Base-by-base conservation (phyloP, 2,888 invertebrate species). In the Eudemis profundana region DNA sequence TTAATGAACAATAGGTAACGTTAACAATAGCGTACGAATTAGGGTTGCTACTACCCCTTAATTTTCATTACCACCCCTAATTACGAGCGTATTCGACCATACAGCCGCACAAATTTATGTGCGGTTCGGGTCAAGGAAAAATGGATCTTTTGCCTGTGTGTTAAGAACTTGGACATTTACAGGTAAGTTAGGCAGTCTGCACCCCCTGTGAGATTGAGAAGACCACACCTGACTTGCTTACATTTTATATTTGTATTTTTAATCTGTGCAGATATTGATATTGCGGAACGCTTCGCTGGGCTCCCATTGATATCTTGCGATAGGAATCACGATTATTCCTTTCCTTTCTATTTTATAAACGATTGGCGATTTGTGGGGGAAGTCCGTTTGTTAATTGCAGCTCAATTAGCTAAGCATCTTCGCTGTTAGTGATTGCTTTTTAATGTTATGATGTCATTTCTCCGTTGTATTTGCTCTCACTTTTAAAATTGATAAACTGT, bases 11-110 rank as follows among this genome's bases (percentile, higher is more conserved):
- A 81, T 81, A 75, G 78, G 74, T 73, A 81, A 78, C 76, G 81
- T 77, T 73, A 74, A 77, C 74, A 73, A 72, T 65, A 36, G 66
- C 69, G 21, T 51, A 65, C 59, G 74, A 74, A 77, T 83, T 83
- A 79, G 87, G 88, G 88, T 78, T 79, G 81, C 78, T 73, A 77
- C 83, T 73, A 77, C 83, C 90, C 90, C 86, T 72, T 85, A 88
- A 90, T 90, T 87, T 87, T 89, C 86, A 90, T 90, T 90, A 90
- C 73, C 67, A 78, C 87, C 87, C 89, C 86, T 89, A 90, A 89
- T 90, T 89, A 87, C 83, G 73, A 75, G 73, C 78, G 72, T 80
- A 78, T 78, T 87, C 86, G 82, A 81, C 84, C 87, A 74, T n/a
- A 82, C 70, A 23, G 71, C 71, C 68, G 74, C 73, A 54, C 42